phyloP scores from a whole-genome alignment of 2,888 invertebrate species.

The Mesochorus sp. region DNA sequence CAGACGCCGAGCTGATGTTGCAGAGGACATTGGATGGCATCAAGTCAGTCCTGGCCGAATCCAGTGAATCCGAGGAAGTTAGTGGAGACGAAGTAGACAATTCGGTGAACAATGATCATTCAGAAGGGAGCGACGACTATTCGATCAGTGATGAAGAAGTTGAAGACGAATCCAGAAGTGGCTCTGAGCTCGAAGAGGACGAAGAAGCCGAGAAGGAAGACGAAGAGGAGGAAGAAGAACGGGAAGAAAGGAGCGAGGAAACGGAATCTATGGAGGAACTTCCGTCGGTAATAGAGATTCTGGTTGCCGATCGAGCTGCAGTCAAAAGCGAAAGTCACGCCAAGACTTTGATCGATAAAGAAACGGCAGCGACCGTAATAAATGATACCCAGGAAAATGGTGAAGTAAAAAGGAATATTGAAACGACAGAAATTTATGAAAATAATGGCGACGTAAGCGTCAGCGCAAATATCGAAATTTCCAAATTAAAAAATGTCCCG shows the following conservation, averaged over 20 bases:
- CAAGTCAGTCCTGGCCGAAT: slow-evolving; percentile 78
- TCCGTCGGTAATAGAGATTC: slow-evolving; percentile 57
- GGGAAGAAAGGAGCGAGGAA: slow-evolving; percentile 66
- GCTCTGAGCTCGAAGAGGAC: slow-evolving; percentile 36
- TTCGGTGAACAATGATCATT: slow-evolving; percentile 70
- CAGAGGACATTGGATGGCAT: slow-evolving; percentile 78
- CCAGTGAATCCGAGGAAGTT: slow-evolving; percentile 71
- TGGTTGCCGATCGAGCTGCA: slow-evolving; percentile 36
- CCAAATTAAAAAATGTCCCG: neutral
- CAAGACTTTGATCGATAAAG: slow-evolving; percentile 16
- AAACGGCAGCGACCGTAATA: neutral
- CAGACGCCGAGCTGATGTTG: slow-evolving; percentile 76
- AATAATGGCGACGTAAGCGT: neutral
- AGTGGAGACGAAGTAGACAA: slow-evolving; percentile 55
- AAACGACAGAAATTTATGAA: neutral
- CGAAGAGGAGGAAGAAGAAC: slow-evolving; percentile 46
- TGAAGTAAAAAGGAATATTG: neutral
- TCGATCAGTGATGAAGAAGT: slow-evolving; percentile 22
- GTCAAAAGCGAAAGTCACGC: slow-evolving; percentile 77
- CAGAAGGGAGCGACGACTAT: slow-evolving; percentile 57
- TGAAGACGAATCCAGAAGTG: slow-evolving; percentile 18
- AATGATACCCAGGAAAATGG: neutral
- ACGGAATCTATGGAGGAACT: slow-evolving; percentile 68
- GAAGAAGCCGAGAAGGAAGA: slow-evolving; percentile 23
- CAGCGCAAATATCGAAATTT: neutral